Base-by-base conservation (phyloP, 1,140 invertebrate species). In the Daktulosphaira vitifoliae region DNA sequence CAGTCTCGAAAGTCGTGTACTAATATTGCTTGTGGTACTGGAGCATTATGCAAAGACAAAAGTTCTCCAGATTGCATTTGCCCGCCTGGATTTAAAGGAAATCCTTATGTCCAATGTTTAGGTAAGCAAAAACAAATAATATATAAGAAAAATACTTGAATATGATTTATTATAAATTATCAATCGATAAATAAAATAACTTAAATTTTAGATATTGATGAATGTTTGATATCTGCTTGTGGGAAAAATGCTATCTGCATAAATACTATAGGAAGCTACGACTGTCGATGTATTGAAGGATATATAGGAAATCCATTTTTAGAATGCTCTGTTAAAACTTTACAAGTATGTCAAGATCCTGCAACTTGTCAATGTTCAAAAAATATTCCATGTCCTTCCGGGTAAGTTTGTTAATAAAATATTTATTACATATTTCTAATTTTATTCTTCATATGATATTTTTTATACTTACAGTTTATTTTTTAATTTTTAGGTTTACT, bases 1-100 rank as follows among this genome's bases (percentile, higher is more conserved):
- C 89, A 91, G 74, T 87, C 90, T 11, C 90, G 82, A 71, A 83
- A 82, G 64, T 82, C 84, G n/a, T 93, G 90, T 75, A 81, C 89
- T 62, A 86, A 85, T 8, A 81, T 81, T 23, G 89, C 89, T 50
- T 93, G 90, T 76, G 88, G 88, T 65, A 82, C 84, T 71, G 85
- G 84, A 64, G 89, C 89, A 1, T 83, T 88, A 73, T 92, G 90
- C 90, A 80, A 82, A 16, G 67, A 84, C 84, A 67, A 56, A 39
- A 65, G 64, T 48, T 51, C 65, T 11, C 82, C 86, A 76, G 84
- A 87, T n/a, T 95, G 90, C 75, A 80, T 84, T 70, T 92, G 89
- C 77, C 81, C 83, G 52, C 81, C 82, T 39, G 86, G 86, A 68
- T 86, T 82, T 65, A 81, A 79, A 73, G 87, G 87, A 69, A 81